phyloP scores from a whole-genome alignment of 2,113 vertebrate species.

The Mesitornis unicolor region DNA sequence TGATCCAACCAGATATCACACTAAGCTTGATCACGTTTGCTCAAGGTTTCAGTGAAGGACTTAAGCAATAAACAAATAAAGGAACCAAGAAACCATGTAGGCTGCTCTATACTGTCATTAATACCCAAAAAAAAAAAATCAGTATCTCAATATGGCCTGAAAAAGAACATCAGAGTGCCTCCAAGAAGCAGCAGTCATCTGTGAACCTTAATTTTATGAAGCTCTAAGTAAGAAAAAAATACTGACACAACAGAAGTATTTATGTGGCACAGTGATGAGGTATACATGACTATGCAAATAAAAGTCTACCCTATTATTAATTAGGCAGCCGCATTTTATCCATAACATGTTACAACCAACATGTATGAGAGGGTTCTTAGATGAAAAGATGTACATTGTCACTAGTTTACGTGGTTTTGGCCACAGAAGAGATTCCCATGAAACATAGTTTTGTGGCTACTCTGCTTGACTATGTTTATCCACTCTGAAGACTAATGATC shows the following conservation, averaged over 20 bases:
- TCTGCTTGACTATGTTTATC: background rate
- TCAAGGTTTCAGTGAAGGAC: background rate
- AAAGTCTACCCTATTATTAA: background rate
- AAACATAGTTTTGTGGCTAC: background rate
- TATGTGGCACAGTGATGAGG: background rate
- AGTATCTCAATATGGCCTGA: background rate
- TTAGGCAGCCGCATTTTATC: background rate
- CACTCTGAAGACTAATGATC: background rate
- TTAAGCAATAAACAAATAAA: background rate
- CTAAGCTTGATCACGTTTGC: background rate
- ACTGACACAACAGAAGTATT: background rate
- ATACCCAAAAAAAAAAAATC: background rate
- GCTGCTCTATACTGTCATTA: background rate
- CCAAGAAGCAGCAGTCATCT: background rate
- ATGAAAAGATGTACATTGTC: accelerated
- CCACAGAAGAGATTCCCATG: background rate
- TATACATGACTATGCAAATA: background rate
- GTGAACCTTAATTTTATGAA: background rate
- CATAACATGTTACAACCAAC: background rate
- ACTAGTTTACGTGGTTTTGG: background rate
- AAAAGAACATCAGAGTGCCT: background rate
- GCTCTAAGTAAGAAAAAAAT: background rate
- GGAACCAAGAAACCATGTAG: background rate
- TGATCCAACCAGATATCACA: background rate
- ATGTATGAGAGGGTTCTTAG: accelerated